Base-by-base conservation (phyloP, 1,140 invertebrate species). In the Eciton burchellii region DNA sequence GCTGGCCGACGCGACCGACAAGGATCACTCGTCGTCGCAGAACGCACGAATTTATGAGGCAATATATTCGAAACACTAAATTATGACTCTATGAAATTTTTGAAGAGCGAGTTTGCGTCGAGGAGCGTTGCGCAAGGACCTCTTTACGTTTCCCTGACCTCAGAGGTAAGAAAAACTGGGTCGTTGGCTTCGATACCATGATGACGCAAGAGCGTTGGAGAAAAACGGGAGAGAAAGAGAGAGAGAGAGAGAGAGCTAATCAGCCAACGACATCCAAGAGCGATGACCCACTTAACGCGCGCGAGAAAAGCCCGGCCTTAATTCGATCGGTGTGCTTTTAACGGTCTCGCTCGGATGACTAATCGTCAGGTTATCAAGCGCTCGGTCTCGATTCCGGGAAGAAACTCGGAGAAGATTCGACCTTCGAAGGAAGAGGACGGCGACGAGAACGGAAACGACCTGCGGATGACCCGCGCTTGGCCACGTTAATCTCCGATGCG, bases 241-340 rank as follows among this genome's bases (percentile, higher is more conserved):
- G 26, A 2, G 41, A 54, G 71, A 16, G n/a, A 62, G 66, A 87
- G 19, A 21, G 45, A 87, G 60, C 74, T 87, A 87, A 87, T 87
- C 86, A 65, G 45, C 62, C 85, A 87, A 57, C 66, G 57, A 63
- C 68, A 73, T 57, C 65, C 70, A 47, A 63, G 47, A n/a, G 43
- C 84, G 86, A n/a, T n/a, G n/a, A 84, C 82, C 82, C 29, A 87
- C 76, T 84, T 88, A 84, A 87, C 74, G 74, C 12, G 16, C 74
- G 81, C 85, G 85, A 87, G 85, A 84, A 87, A 87, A 87, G 62
- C 70, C 62, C 74, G 85, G 85, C 86, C 86, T 87, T 87, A 87
- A 87, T 87, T 87, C 77, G 73, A 88, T 85, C 73, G 59, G 57
- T 47, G 60, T 65, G 47, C 62, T 62, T 84, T 84, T 68, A 65